Conservation (phyloP, 2,113 vertebrate species). For the Regulus satrapa region DNA sequence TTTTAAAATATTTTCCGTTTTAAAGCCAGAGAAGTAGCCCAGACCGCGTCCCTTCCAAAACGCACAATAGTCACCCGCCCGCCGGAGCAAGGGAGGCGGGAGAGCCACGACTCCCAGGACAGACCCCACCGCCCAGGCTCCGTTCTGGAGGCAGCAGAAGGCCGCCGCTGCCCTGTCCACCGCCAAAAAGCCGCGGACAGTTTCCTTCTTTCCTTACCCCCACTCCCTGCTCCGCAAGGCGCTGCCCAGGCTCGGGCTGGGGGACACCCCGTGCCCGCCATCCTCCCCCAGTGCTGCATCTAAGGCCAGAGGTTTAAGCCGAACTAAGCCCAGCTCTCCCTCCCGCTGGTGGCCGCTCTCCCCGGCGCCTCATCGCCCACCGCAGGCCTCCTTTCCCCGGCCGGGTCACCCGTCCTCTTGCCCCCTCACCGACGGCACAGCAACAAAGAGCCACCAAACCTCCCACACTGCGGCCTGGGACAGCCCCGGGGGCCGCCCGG, state of each 20-base stretch:
- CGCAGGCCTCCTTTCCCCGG: background rate
- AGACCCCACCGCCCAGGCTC: background rate
- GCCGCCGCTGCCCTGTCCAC: background rate
- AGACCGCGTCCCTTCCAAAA: background rate
- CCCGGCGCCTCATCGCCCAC: background rate
- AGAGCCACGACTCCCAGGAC: background rate
- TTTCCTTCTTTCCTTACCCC: too few relatives aligned
- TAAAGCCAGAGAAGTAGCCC: background rate
- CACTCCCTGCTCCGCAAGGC: background rate
- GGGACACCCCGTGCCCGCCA: rapidly evolving
- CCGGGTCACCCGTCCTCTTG: background rate
- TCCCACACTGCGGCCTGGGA: background rate
- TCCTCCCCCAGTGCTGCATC: background rate
- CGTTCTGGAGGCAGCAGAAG: background rate
- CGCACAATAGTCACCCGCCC: background rate
- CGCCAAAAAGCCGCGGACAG: background rate
- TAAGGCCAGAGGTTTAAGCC: background rate
- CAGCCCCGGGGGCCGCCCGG: background rate
- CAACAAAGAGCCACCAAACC: conserved; percentile 55
- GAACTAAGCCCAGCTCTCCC: background rate
- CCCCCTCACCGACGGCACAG: background rate
- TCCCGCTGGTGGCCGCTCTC: background rate
- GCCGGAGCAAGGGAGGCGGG: background rate
- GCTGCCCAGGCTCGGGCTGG: background rate
- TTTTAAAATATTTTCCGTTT: background rate